Evolutionary conservation across 2,113 vertebrate genomes (phyloP), one percentile per base, ranked within the genome.

Genomic region (Oxyura jamaicensis): DNA sequence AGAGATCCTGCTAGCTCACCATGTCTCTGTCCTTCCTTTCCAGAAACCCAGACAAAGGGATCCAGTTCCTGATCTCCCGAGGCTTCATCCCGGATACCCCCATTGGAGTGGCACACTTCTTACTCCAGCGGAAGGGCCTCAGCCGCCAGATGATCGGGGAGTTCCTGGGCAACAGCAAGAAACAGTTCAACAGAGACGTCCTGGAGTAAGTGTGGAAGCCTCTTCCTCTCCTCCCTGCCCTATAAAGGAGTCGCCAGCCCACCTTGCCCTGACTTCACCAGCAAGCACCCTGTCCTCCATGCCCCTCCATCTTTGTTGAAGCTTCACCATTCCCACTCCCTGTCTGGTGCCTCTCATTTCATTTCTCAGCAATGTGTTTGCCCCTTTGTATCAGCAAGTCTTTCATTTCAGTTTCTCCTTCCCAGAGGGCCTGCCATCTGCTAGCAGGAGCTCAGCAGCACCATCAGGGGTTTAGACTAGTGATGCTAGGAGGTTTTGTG

Each of bases 71-170:
- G 95, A 99, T 99, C 90, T 99, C 99, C 0, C 98, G 99, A 6
- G 99, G 99, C 83, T 99, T 99, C 93, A 99, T 99, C 93, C 99
- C 99, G 0, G 99, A 99, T 96, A 99, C 99, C 6, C 99, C 99
- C 82, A 99, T 99, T 1, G 99, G 99, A 16, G 99, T 99, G 92
- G 99, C 99, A 77, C 99, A 99, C 78, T 99, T 99, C 87, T 98
- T 99, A 91, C 98, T 99, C 48, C 99, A 99, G 97, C 98, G 99
- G 69, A 99, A 99, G 96, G 99, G 99, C 31, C 98, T 99, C 96
- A 99, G 99, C 96, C 98, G 99, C 17, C 99, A 99, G 97, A 99
- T 99, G 99, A 99, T 99, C 1, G 99, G 99, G 68, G 99, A 99
- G 60, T 99, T 99, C 96, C 98, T 99, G 23, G 99, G 99, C 39